Base-by-base conservation (phyloP, 2,797 vertebrate genomes). In the Adrianichthys oophorus region DNA sequence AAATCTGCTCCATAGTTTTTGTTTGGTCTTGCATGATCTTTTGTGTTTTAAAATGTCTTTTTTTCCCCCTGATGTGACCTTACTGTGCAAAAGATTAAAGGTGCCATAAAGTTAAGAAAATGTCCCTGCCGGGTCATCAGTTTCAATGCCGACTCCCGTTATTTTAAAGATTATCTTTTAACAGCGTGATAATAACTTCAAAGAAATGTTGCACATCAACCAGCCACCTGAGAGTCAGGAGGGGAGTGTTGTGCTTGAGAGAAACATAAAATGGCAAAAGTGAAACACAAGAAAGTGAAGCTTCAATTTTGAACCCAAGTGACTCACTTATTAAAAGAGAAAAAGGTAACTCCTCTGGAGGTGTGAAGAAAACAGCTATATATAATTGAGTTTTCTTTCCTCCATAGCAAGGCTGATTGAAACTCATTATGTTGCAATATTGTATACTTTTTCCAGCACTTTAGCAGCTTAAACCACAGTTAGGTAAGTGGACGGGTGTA, bases 81-180 rank as follows among this genome's bases (percentile, higher is more conserved):
- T 6, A 7, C 0, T 26, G 26, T 26, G 26, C 26, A 26, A 26
- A 26, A 26, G 26, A 26, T 37, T 37, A 12, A 37, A 37, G 10
- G 12, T 37, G 32, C 32, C 12, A 37, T 37, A 13, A 21, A 37
- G 32, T 37, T 37, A 13, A 37, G 10, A 4, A 37, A 37, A 37
- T 12, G 32, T 37, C 10, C 12, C 2, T 37, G 32, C 32, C 12
- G 3, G 32, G 10, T 12, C 10, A 37, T 37, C 1, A 15, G 18
- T 75, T 86, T 74, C 52, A 81, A 87, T 82, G 84, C 81, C 74
- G 78, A 56, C 15, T 50, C 73, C 29, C 51, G 18, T 40, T 59
- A 52, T 65, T 56, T 15, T 56, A 53, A 55, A 67, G 43, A 19
- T 42, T 50, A 15, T 23, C 47, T 4, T 47, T 52, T 55, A 6